phyloP scores from a whole-genome alignment of 2,888 invertebrate genomes.

The Sinhomidia bicolor region DNA sequence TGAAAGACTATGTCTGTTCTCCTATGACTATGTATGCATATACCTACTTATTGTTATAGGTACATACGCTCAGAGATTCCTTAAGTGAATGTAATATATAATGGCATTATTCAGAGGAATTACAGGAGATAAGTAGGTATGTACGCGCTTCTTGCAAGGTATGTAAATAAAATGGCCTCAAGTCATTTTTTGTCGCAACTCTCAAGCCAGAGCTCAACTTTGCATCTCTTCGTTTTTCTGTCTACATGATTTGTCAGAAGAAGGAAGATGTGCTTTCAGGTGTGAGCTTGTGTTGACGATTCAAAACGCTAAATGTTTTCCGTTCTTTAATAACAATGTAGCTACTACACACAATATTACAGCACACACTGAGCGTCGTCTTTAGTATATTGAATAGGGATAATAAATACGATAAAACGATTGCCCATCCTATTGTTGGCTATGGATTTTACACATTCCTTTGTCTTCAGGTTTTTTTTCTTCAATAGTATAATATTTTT shows the following conservation, averaged over 20 bases:
- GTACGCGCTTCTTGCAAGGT: constrained; percentile 31
- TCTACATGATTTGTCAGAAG: constrained; percentile 53
- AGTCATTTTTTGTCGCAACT: constrained; percentile 53
- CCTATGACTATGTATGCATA: background rate
- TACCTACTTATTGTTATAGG: background rate
- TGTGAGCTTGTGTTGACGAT: constrained; percentile 3
- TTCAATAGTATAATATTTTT: no score
- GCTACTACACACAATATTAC: background rate
- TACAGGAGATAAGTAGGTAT: constrained; percentile 23
- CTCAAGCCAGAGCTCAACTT: constrained; percentile 32
- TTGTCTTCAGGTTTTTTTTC: no score
- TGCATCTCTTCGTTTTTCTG: constrained; percentile 35
- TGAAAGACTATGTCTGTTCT: constrained; percentile 29
- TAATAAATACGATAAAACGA: background rate
- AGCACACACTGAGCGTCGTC: background rate
- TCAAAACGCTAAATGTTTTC: no score
- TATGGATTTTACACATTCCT: no score
- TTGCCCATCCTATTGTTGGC: no score
- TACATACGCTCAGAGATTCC: constrained; percentile 12
- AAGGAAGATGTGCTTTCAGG: constrained; percentile 43
- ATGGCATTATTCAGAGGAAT: background rate
- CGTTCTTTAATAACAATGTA: background rate
- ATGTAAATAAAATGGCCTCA: constrained; percentile 64
- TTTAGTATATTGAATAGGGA: background rate
- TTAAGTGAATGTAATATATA: constrained; percentile 22